Percentiles rank a stretch among this genome's conserved stretches.
phyloP scores from a whole-genome alignment of 2,888 invertebrate species.

The Ferdinandea cuprea region DNA sequence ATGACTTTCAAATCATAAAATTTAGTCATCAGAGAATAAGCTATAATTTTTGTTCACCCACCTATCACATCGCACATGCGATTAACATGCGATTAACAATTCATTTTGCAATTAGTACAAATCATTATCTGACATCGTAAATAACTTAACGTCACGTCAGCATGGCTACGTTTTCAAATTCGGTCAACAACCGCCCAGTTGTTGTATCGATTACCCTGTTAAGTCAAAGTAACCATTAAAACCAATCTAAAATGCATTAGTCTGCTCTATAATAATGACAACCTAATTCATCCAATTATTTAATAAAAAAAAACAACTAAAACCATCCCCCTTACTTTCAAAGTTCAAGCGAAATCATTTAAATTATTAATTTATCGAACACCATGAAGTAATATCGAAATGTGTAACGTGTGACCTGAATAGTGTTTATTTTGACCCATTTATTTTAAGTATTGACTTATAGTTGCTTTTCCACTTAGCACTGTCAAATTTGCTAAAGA shows the following conservation, averaged over 20 bases:
- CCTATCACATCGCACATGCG: not conserved
- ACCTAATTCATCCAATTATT: not conserved
- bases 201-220: not conserved
- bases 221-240: constrained; percentile 8
- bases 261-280: not conserved
- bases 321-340: not conserved
- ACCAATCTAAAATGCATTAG: constrained; percentile 12
- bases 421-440: too few relatives aligned
- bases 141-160: not conserved
- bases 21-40: too few relatives aligned
- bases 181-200: not conserved
- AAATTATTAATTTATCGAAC: too few relatives aligned
- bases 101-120: not conserved
- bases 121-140: not conserved
- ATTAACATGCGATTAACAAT: constrained; percentile 1
- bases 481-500: too few relatives aligned
- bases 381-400: too few relatives aligned
- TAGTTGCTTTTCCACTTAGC: too few relatives aligned
- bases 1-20: too few relatives aligned
- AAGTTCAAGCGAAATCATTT: too few relatives aligned
- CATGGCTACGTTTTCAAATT: not conserved
- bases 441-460: too few relatives aligned
- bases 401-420: too few relatives aligned
- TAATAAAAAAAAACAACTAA: not conserved
- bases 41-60: too few relatives aligned